Percentiles rank a stretch among this genome's conserved stretches.
phyloP scores from a whole-genome alignment of 1,140 invertebrate genomes.

The Melitaea cinxia region DNA sequence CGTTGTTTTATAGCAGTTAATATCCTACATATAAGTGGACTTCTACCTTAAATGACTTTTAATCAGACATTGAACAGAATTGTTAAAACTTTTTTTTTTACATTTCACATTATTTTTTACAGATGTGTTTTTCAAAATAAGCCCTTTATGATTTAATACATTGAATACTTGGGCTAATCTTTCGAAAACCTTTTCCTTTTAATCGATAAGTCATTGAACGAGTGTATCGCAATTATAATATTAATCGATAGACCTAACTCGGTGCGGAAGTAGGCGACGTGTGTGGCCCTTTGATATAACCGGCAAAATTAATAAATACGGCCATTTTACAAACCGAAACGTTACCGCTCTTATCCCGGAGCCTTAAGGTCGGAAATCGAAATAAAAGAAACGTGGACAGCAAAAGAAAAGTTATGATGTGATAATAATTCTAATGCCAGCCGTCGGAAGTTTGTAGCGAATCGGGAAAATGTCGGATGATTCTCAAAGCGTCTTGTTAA shows the following conservation, averaged over 20 bases:
- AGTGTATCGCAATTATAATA: constrained; percentile 5
- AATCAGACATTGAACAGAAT: too few species aligned
- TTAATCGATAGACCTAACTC: constrained; percentile 19
- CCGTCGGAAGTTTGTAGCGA: constrained; percentile 19
- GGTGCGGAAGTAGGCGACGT: constrained; percentile 16
- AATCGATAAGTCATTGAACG: constrained; percentile 5
- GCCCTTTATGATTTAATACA: neutral
- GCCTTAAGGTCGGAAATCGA: neutral
- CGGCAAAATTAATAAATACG: constrained; percentile 11
- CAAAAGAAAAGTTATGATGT: constrained; percentile 12
- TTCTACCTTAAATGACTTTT: too few species aligned
- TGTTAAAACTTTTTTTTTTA: too few species aligned
- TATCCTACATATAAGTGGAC: too few species aligned
- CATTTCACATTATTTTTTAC: too few species aligned
- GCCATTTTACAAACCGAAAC: neutral
- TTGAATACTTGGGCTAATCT: neutral
- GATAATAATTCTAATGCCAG: constrained; percentile 19
- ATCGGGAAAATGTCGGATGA: constrained; percentile 10
- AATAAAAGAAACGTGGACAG: neutral
- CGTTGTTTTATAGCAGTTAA: too few species aligned
- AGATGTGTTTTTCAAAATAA: too few species aligned
- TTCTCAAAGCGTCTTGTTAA: constrained; percentile 15
- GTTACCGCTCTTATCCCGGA: neutral
- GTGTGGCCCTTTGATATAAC: constrained; percentile 22
- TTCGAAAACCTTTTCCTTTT: neutral